A percentile compares a stretch with the other conserved stretches of the same genome.
These are phyloP conservation scores for Channa argus DNA, from an alignment of 2,113 vertebrate genomes.

Conservation along the genomic window DNA sequence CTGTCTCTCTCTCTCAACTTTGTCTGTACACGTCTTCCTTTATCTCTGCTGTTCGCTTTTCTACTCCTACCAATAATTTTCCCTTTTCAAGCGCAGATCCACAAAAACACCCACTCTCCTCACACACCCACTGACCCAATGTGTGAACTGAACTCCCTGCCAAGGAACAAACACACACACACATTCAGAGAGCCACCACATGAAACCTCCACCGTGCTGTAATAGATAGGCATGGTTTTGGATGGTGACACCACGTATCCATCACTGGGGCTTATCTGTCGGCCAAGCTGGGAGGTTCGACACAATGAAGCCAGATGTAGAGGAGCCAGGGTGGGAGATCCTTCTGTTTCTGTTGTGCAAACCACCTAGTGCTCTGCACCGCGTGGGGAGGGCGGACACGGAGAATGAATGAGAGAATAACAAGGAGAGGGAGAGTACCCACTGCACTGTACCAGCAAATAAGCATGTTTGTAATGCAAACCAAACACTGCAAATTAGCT, in stretches of 20 bases:
- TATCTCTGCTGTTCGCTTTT: conserved; percentile 32
- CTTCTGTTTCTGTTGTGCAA: conserved; percentile 13
- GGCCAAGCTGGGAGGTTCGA: conserved; percentile 56
- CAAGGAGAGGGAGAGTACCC: conserved; percentile 5
- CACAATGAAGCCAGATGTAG: conserved; percentile 67
- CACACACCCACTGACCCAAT: conserved; percentile 54
- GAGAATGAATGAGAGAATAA: not conserved
- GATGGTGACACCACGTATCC: conserved; percentile 72
- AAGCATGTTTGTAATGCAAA: not conserved
- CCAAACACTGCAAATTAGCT: conserved; percentile 2
- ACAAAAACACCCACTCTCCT: conserved; percentile 67
- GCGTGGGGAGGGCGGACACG: not conserved
- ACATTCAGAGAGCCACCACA: conserved; percentile 49
- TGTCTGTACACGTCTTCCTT: conserved; percentile 29
- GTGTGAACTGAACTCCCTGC: conserved; percentile 39
- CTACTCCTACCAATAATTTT: conserved; percentile 57
- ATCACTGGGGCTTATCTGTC: conserved; percentile 77
- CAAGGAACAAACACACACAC: conserved; percentile 40
- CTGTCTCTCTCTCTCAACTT: conserved; percentile 60
- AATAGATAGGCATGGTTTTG: conserved; percentile 67
- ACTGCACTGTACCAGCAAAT: conserved; percentile 13
- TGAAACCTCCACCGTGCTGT: conserved; percentile 39
- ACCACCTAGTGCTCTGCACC: conserved; percentile 18
- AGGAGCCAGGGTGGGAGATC: conserved; percentile 15
- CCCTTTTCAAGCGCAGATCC: conserved; percentile 38